phyloP scores from a whole-genome alignment of 1,140 invertebrate genomes.

The Formica exsecta region DNA sequence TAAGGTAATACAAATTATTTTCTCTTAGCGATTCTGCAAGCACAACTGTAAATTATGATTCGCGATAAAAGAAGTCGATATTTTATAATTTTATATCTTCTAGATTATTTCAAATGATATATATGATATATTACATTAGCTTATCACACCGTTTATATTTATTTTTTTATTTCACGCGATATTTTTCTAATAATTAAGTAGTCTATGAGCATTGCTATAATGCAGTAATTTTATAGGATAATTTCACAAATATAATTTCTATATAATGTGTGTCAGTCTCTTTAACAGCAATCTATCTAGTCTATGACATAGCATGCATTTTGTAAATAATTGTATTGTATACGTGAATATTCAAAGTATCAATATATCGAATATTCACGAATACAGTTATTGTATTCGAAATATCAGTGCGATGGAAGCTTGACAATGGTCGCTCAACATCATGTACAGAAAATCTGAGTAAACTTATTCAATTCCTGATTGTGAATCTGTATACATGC shows the following conservation, averaged over 20 bases:
- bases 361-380: too few relatives aligned
- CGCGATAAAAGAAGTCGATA: too few relatives aligned
- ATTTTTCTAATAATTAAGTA: too few relatives aligned
- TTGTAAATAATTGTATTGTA: slow-evolving; percentile 53
- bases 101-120: too few relatives aligned
- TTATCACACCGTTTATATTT: too few relatives aligned
- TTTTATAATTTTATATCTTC: too few relatives aligned
- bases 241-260: background rate
- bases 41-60: too few relatives aligned
- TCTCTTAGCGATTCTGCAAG: background rate
- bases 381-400: too few relatives aligned
- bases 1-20: background rate
- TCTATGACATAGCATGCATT: slow-evolving; percentile 39
- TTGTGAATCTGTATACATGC: background rate
- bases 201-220: background rate
- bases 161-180: too few relatives aligned
- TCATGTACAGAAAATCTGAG: background rate
- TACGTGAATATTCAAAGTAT: slow-evolving; percentile 14
- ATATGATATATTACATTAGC: too few relatives aligned
- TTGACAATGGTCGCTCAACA: background rate
- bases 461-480: background rate
- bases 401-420: too few relatives aligned
- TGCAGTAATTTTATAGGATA: too few relatives aligned
- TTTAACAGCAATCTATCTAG: slow-evolving; percentile 53
- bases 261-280: background rate